Evolutionary conservation across 2,113 vertebrate genomes (phyloP), one percentile per base, ranked within the genome.

Genomic region (Phrynocephalus versicolor): DNA sequence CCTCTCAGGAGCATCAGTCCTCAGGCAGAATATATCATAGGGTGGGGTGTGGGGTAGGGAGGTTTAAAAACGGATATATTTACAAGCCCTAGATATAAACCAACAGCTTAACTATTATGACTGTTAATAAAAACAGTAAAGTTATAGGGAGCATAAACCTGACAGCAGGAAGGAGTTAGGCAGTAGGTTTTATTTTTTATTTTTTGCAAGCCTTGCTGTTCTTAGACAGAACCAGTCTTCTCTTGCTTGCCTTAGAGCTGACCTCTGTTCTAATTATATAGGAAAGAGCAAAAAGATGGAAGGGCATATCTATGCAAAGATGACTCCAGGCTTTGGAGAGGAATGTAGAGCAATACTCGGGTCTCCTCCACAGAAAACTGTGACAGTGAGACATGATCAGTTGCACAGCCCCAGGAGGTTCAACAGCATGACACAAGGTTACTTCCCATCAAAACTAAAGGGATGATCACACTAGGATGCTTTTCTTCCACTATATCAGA

Each of bases 381-480:
- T 72, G 70, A n/a, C 33, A 83, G 33, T 76, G 81, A 85, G 65
- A 30, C 81, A 27, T 87, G 5, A 86, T 37, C 33, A 9, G 25
- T 21, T 78, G 83, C 83, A 70, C 2, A 13, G 21, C 25, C 64
- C 87, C 83, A 88, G 84, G 45, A 89, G 80, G 39, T 2, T 76
- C 1, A 23, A 21, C 4, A 64, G 21, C 18, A 21, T 64, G 12
- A 9, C 45, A 78, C 37, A 65, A 25, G 83, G 0, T 69, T 0
- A 62, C 35, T 16, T 35, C 51, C 81, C 88, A 67, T 65, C 64
- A 45, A 87, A 27, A 65, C 77, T 25, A 81, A 16, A 86, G 23
- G 79, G 19, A 6, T 30, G 62, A 21, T 30, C 67, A 33, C 8
- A 64, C 18, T 3, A 1, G 5, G 30, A 12, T 67, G 37, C 65